Evolutionary conservation across 2,113 vertebrate genomes (phyloP).

Genomic region (Burhinus bistriatus): DNA sequence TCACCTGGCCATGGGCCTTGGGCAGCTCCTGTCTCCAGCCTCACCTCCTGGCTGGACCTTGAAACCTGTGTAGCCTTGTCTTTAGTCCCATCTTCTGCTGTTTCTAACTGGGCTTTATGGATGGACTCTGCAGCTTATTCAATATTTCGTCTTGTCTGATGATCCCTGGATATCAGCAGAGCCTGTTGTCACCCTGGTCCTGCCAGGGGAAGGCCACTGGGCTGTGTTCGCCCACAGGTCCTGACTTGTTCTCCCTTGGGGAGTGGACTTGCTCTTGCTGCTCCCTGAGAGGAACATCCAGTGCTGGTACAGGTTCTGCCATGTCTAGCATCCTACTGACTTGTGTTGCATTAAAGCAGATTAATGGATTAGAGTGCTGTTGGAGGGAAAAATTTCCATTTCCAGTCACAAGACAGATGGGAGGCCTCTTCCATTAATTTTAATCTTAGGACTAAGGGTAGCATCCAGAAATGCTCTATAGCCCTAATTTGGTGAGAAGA

Average conservation of each 20-base stretch:
- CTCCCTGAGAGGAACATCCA: not conserved
- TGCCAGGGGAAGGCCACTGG: not conserved
- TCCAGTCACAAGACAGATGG: not conserved
- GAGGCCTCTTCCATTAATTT: not conserved
- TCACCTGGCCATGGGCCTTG: not conserved
- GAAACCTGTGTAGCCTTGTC: not conserved
- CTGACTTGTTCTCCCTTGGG: not conserved
- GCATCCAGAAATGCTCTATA: not conserved
- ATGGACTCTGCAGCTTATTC: not conserved
- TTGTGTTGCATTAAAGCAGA: not conserved
- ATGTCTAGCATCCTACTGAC: not conserved
- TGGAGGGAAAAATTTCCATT: not conserved
- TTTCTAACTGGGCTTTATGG: not conserved
- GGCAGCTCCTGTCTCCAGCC: not conserved
- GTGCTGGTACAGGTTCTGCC: not conserved
- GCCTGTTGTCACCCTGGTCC: not conserved
- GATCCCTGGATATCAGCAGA: not conserved
- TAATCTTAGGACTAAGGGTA: not conserved
- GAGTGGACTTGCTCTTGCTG: not conserved
- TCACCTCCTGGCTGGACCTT: not conserved
- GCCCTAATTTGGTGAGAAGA: not conserved
- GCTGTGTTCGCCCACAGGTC: not conserved
- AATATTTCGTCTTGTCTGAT: not conserved
- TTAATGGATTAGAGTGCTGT: not conserved
- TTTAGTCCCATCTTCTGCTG: not conserved